Evolutionary conservation across 2,113 vertebrate genomes (phyloP), one percentile per base, ranked within the genome.

Genomic region (Chionodraco myersi): DNA sequence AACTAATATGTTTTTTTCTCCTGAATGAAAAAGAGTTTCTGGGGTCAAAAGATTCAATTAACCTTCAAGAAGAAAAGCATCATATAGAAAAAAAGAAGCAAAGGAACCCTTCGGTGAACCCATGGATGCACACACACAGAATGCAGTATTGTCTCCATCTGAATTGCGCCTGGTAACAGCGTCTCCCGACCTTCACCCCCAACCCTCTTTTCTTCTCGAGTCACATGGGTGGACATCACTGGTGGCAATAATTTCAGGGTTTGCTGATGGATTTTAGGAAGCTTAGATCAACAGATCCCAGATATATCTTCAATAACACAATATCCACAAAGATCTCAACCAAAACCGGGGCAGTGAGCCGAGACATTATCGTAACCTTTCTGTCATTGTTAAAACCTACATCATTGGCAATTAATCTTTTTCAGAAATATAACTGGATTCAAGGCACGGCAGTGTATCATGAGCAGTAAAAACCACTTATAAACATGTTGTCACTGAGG

Each of bases 11-110:
- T 36, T 85, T 78, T 78, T 65, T 80, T 85, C 80, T 77, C 61
- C 53, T 59, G 69, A 91, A 88, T 62, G 61, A 67, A 88, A 73
- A 83, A 87, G 75, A 72, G 84, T 88, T 86, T 79, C 77, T 76
- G 47, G 77, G 93, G 91, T 94, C 90, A 92, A 88, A 75, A 82
- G 79, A 93, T 91, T 94, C 86, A 90, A 94, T 94, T 94, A 95
- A 95, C 92, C 92, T 91, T 82, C 30, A 71, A 75, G 80, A 86
- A 82, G 70, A 90, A 93, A 90, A 79, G 65, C 63, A 53, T 47
- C 59, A 79, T 73, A 76, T 52, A 72, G 71, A 48, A 34, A 75
- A 59, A 41, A 56, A 67, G 21, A 52, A 73, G 47, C 23, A 80
- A 84, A 84, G 45, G 64, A 71, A 75, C 18, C 64, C 49, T 44